Evolutionary conservation across 2,797 vertebrate genomes (phyloP), one percentile per base, ranked within the genome.

Genomic region (Sebastes reedi): DNA sequence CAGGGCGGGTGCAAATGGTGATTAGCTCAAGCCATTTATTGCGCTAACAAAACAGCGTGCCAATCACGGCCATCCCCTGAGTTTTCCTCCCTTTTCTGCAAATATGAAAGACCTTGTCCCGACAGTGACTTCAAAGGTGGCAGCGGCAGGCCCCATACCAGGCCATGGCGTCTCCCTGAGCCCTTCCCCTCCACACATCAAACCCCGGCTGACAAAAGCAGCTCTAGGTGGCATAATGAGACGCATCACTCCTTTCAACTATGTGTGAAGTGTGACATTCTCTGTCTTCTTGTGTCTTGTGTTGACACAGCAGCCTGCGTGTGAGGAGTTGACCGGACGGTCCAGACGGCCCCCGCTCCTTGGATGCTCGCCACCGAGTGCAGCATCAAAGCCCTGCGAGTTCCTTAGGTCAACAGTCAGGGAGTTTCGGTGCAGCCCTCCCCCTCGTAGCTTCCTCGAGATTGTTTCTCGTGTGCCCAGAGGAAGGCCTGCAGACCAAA

Each of bases 171-270:
- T 91, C 92, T 92, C 85, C 80, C 77, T 62, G 81, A 88, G 91
- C 89, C 81, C 80, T 84, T 87, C 87, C 91, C 89, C 86, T 92
- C 80, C 82, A 66, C 88, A 94, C 92, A 94, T 94, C 94, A 94
- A 94, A 94, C 89, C 90, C 70, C 76, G 62, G 78, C 91, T 92
- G 93, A 95, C 93, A 93, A 93, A 93, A 92, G 92, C 86, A 90
- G 88, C 95, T 90, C 94, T 93, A 93, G 94, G 94, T 94, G 93
- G 92, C 90, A 92, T 95, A 94, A 95, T 95, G 94, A 95, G 93
- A 92, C 79, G 71, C 90, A 81, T 64, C 42, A 68, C 87, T 87
- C 75, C 90, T 94, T 94, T 95, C 90, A 94, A 90, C 90, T 88
- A 81, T 74, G 84, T 90, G 87, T 89, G 90, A 90, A 92, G 89